Conservation (phyloP, 2,888 invertebrate genomes). For the Meloe dianella region DNA sequence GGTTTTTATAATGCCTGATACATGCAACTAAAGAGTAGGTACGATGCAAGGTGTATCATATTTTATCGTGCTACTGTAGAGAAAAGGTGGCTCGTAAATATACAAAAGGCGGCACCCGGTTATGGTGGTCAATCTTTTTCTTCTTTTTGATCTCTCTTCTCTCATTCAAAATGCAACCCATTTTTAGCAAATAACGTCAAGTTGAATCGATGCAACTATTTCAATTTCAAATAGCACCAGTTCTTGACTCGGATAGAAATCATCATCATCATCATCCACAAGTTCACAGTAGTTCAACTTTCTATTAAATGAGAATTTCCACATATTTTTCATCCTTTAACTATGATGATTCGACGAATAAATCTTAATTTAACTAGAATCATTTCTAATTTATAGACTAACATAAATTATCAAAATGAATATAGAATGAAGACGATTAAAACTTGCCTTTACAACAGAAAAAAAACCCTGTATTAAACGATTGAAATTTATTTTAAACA, state of each 20-base stretch:
- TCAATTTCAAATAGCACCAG: not conserved
- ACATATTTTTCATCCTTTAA: not conserved
- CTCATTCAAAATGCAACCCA: not conserved
- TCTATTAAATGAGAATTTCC: too few relatives aligned
- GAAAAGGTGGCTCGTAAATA: conserved; percentile 11
- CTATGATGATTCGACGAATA: not conserved
- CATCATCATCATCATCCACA: too few relatives aligned
- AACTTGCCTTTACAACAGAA: not conserved
- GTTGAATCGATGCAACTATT: not conserved
- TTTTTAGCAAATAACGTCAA: not conserved
- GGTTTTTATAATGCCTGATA: conserved; percentile 7
- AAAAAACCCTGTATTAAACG: not conserved
- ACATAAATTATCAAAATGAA: conserved; percentile 2
- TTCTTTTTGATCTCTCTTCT: not conserved
- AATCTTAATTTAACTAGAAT: not conserved
- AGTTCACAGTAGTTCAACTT: too few relatives aligned
- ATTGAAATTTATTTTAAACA: conserved; percentile 3
- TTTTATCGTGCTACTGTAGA: conserved; percentile 11
- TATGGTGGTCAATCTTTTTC: too few relatives aligned
- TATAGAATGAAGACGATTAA: not conserved
- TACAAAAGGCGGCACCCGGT: conserved; percentile 9
- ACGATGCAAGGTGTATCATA: conserved; percentile 12
- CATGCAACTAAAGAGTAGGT: conserved; percentile 12
- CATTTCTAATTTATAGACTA: not conserved
- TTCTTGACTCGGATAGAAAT: not conserved